Base-by-base conservation (phyloP, 2,797 vertebrate genomes). In the Enteromius argenteus region DNA sequence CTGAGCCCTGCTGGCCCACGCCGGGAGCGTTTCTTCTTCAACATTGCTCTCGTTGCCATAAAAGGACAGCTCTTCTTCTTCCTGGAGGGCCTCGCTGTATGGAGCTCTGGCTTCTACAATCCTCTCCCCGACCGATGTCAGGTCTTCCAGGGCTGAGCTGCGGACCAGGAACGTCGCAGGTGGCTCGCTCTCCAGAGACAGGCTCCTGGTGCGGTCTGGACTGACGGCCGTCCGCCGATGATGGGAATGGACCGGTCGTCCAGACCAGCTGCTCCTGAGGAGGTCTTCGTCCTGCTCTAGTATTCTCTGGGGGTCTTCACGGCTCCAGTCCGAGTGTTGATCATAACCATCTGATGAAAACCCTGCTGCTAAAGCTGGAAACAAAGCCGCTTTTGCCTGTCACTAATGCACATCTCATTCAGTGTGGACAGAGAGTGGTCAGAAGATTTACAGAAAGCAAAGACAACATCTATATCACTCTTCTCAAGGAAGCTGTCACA, bases 121-220 rank as follows among this genome's bases (percentile, higher is more conserved):
- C 51, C 69, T 90, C 67, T 93, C 89, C 4, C 89, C 92, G 10
- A 95, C 93, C 42, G 90, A 84, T 0, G 92, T 94, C 30, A 95
- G 92, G 87, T 95, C 94, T 72, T 95, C 94, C 90, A 95, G 39
- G 35, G 93, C 95, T 0, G 84, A 1, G 86, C 92, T 95, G 69
- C 94, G 92, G 21, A 95, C 88, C 11, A 95, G 86, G 56, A 90
- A 87, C 30, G 76, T 77, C 51, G 76, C 86, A 6, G 91, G 76
- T n/a, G 83, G 80, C 3, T 86, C 85, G 44, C 71, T 90, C 21
- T 88, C 84, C 53, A 91, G 90, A 0, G 76, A 39, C 87, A 91
- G 87, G 74, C 92, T 89, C 85, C 91, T 91, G 0, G 93, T 80
- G 56, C 91, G 93, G 9, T 95, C 93, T 0, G 94, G 92, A 27